Evolutionary conservation across 2,797 vertebrate species (phyloP).

Genomic region (Spheniscus humboldti): DNA sequence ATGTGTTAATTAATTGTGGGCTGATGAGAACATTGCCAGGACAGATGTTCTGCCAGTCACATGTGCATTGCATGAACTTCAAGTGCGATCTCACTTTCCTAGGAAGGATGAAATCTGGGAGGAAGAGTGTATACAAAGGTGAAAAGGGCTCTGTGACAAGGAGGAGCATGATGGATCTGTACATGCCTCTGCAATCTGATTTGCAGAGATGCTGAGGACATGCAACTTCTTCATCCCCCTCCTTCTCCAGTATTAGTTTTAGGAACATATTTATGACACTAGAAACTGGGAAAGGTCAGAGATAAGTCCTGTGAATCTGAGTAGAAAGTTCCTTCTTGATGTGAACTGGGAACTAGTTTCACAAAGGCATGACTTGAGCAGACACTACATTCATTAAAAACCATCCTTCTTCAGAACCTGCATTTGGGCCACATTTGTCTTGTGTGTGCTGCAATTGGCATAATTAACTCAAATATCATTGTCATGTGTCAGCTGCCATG

Average conservation of each 20-base stretch:
- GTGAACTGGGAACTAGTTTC: background rate
- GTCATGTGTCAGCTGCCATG: background rate
- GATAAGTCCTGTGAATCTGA: background rate
- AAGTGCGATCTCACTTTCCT: background rate
- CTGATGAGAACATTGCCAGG: background rate
- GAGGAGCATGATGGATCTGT: background rate
- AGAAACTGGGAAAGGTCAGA: background rate
- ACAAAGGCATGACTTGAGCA: background rate
- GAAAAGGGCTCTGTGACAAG: background rate
- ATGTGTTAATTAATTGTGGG: constrained; percentile 23
- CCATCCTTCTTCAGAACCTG: background rate
- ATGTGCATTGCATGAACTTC: background rate
- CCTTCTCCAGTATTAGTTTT: background rate
- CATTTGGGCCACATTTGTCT: background rate
- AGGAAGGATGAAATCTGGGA: background rate
- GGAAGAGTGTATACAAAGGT: background rate
- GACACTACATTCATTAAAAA: background rate
- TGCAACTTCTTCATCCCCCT: background rate
- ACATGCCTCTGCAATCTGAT: background rate
- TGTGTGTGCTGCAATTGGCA: background rate
- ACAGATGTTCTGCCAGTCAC: constrained; percentile 32
- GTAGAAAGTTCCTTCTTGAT: background rate
- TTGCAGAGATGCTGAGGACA: background rate
- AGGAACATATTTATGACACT: background rate
- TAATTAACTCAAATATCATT: background rate